A percentile compares a stretch with the other conserved stretches of the same genome.
Evolutionary conservation across 2,113 vertebrate genomes (phyloP).

Genomic region (Embiotoca jacksoni): DNA sequence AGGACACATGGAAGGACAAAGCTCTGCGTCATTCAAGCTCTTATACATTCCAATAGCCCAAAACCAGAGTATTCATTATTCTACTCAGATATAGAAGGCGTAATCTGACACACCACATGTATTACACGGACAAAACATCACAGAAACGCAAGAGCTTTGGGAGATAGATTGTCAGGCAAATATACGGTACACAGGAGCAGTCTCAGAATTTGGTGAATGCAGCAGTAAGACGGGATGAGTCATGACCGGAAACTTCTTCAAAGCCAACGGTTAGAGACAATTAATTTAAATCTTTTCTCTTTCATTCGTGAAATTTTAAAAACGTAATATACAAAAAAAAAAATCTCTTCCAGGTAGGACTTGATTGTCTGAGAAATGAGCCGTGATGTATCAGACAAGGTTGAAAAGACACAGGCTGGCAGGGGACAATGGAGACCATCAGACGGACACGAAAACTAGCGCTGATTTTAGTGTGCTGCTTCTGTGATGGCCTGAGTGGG

Average conservation of each 20-base stretch:
- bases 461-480: neutral
- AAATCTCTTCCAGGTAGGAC: slow-evolving; percentile 21
- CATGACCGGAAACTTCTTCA: neutral
- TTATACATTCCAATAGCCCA: slow-evolving; percentile 8
- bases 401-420: slow-evolving; percentile 9
- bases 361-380: slow-evolving; percentile 66
- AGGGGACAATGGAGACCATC: neutral
- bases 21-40: slow-evolving; percentile 10
- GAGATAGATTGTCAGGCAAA: slow-evolving; percentile 80
- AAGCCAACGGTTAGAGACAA: slow-evolving; percentile 5
- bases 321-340: neutral
- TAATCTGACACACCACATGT: slow-evolving; percentile 34
- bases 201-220: slow-evolving; percentile 29
- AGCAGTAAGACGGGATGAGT: slow-evolving; percentile 12
- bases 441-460: neutral
- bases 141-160: slow-evolving; percentile 42
- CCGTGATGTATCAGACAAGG: slow-evolving; percentile 4
- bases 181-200: slow-evolving; percentile 23
- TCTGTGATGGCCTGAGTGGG: neutral
- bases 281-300: neutral
- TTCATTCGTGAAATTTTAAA: slow-evolving; percentile 17
- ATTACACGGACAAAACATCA: slow-evolving; percentile 67
- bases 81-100: slow-evolving; percentile 13
- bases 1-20: slow-evolving; percentile 25
- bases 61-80: slow-evolving; percentile 5